Percentiles rank a stretch among this genome's conserved stretches.
These are phyloP conservation scores for Nasonia vitripennis DNA, from an alignment of 1,140 invertebrate genomes.

Conservation along the genomic window DNA sequence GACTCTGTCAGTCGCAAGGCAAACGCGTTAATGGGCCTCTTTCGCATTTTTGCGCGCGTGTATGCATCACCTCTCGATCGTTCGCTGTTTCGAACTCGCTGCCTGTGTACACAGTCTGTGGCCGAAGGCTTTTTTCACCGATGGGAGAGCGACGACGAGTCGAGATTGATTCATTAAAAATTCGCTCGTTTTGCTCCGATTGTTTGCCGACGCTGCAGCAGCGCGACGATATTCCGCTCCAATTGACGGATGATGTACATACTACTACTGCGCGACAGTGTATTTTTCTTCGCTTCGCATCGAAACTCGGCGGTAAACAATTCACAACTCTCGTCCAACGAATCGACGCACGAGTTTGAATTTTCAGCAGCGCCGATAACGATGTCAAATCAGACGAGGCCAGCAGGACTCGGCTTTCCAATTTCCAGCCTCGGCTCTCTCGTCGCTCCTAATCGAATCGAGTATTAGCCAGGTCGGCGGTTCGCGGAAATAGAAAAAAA, in stretches of 20 bases:
- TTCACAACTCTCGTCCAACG: no score
- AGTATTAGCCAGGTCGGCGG: background rate
- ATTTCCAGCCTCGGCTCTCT: background rate
- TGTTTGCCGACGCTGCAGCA: background rate
- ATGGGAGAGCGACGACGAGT: background rate
- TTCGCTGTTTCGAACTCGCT: no score
- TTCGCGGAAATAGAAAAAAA: no score
- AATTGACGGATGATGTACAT: background rate
- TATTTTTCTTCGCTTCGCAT: no score
- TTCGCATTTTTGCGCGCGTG: background rate
- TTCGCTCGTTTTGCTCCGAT: background rate
- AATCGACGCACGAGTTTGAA: no score
- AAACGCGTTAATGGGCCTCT: slow-evolving; percentile 2
- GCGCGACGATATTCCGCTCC: background rate
- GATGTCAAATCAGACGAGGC: no score
- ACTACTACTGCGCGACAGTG: no score
- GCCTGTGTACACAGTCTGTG: background rate
- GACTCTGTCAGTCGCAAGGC: slow-evolving; percentile 58
- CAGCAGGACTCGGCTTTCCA: background rate
- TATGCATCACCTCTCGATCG: no score
- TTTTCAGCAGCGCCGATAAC: no score
- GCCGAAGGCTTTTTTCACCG: slow-evolving; percentile 3
- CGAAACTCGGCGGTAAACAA: no score
- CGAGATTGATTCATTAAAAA: slow-evolving; percentile 24
- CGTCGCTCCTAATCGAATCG: background rate